Evolutionary conservation across 1,140 invertebrate genomes (phyloP).

Genomic region (Dendrolimus kikuchii): DNA sequence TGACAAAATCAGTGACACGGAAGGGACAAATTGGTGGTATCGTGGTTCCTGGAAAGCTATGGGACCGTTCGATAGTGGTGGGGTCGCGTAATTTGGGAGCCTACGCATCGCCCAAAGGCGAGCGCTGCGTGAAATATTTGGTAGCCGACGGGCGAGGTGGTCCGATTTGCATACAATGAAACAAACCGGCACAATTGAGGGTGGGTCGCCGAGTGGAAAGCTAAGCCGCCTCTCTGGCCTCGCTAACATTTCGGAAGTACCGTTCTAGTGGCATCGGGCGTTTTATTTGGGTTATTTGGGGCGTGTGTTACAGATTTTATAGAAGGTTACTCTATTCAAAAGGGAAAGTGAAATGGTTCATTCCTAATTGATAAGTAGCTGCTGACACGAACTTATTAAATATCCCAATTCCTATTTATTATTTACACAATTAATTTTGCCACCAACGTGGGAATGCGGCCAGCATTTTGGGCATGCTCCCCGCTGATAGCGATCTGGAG

Average conservation of each 20-base stretch:
- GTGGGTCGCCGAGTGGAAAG: conserved; percentile 35
- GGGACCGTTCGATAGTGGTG: conserved; percentile 22
- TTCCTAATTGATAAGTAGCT: too few relatives aligned
- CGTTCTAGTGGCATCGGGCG: conserved; percentile 40
- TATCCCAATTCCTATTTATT: too few relatives aligned
- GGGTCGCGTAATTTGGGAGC: conserved; percentile 35
- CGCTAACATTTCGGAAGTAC: conserved; percentile 54
- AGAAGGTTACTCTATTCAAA: not conserved
- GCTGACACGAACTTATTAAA: too few relatives aligned
- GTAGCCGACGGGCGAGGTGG: conserved; percentile 38
- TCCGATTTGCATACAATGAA: conserved; percentile 54
- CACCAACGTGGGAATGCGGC: too few relatives aligned
- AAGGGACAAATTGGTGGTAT: conserved; percentile 50
- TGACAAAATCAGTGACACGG: conserved; percentile 39
- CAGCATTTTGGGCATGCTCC: too few relatives aligned
- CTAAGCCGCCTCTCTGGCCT: conserved; percentile 32
- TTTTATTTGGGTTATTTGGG: conserved; percentile 30
- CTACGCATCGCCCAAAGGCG: conserved; percentile 29
- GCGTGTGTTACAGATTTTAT: conserved; percentile 13
- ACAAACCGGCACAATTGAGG: conserved; percentile 37
- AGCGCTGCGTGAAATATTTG: conserved; percentile 43
- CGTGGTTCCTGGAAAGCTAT: conserved; percentile 27
- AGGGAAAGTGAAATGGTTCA: not conserved
- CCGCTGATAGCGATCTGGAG: too few relatives aligned
- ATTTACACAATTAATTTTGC: too few relatives aligned